Conservation (phyloP, 2,888 invertebrate genomes). For the Noctua janthe region DNA sequence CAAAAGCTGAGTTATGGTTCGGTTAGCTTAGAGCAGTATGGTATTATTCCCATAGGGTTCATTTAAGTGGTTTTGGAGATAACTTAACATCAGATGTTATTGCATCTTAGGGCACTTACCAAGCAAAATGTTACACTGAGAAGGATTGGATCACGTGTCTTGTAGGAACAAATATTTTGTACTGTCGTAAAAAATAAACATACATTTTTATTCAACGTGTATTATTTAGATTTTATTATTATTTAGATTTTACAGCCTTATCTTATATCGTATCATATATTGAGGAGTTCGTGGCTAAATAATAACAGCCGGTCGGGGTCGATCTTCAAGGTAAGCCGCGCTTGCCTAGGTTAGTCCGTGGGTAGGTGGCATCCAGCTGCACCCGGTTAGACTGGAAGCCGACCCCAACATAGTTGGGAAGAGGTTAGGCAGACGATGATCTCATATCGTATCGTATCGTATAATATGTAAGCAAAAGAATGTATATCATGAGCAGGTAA, state of each 20-base stretch:
- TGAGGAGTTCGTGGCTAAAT: neutral
- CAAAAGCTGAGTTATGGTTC: neutral
- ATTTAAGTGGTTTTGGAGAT: neutral
- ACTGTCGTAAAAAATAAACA: neutral
- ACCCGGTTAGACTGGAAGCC: neutral
- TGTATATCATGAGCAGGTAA: neutral
- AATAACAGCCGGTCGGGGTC: neutral
- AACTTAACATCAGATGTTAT: constrained; percentile 9
- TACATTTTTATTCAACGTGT: neutral
- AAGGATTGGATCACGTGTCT: neutral
- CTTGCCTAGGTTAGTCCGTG: neutral
- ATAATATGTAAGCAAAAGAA: neutral
- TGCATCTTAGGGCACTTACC: constrained; percentile 10
- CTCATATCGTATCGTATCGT: neutral
- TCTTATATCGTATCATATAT: neutral
- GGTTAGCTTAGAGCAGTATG: neutral
- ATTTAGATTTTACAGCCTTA: neutral
- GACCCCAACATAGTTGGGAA: neutral
- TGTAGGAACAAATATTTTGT: neutral
- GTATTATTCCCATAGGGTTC: neutral
- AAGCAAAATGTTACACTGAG: neutral
- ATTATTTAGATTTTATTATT: neutral
- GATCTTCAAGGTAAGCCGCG: neutral
- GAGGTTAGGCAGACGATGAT: neutral
- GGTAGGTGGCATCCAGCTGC: neutral